These are phyloP conservation scores for Willisornis vidua DNA, from an alignment of 2,113 vertebrate genomes.

Conservation along the genomic window DNA sequence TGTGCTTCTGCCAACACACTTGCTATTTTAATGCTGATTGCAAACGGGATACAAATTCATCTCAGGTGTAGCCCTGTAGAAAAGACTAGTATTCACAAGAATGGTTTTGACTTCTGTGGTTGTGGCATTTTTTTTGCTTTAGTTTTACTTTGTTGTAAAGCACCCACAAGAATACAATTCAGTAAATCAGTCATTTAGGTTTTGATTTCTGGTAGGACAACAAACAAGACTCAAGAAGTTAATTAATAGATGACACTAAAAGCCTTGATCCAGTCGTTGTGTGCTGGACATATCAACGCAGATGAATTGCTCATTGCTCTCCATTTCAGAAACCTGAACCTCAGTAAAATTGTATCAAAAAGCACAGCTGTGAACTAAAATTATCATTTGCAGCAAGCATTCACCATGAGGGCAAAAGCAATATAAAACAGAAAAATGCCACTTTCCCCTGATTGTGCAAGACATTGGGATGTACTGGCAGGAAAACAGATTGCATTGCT, in stretches of 20 bases:
- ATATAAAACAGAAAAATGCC: not conserved
- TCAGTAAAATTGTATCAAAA: not conserved
- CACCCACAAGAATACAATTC: not conserved
- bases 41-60: conserved; percentile 4
- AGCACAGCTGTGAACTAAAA: not conserved
- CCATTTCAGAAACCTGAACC: not conserved
- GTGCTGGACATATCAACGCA: not conserved
- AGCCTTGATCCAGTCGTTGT: not conserved
- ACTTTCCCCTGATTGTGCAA: not conserved
- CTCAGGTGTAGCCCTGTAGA: not conserved
- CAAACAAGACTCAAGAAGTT: not conserved
- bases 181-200: not conserved
- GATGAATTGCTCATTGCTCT: not conserved
- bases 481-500: not conserved
- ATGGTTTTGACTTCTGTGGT: not conserved
- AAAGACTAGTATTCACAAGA: not conserved
- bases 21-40: conserved; percentile 42
- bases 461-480: not conserved
- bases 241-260: not conserved
- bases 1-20: conserved; percentile 19
- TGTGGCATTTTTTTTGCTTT: not conserved
- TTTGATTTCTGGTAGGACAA: not conserved
- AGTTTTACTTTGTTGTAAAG: not conserved
- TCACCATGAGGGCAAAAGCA: not conserved
- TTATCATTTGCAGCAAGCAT: not conserved